phyloP scores from a whole-genome alignment of 2,113 vertebrate species.

The Caloenas nicobarica region DNA sequence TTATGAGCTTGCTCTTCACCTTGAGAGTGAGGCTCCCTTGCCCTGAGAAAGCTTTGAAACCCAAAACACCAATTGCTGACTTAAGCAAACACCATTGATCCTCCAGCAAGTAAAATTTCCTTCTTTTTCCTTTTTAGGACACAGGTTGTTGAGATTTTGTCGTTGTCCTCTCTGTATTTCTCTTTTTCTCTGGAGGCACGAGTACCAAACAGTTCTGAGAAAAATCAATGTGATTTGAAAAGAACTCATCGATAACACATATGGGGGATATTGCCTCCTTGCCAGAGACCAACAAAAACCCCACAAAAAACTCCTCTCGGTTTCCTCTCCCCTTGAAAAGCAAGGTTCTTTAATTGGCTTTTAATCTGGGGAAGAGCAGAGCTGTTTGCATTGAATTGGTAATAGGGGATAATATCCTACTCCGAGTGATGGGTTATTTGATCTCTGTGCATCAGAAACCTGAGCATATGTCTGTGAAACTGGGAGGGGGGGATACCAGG shows the following conservation, averaged over 20 bases:
- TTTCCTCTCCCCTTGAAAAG: constrained; percentile 55
- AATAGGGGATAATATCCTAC: constrained; percentile 66
- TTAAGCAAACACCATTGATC: constrained; percentile 41
- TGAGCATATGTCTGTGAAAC: constrained; percentile 16
- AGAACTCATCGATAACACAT: not conserved
- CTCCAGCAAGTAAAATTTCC: not conserved
- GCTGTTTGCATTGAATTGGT: constrained; percentile 66
- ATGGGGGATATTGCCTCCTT: not conserved
- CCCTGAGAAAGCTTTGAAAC: constrained; percentile 39
- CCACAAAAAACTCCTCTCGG: not conserved
- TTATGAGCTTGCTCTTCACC: constrained; percentile 61
- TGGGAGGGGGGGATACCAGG: not conserved
- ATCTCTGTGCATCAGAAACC: constrained; percentile 65
- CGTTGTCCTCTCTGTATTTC: not conserved
- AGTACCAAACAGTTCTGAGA: not conserved
- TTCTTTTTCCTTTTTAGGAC: not conserved
- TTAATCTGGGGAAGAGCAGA: constrained; percentile 62
- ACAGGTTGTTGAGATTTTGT: not conserved
- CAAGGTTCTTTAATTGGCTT: constrained; percentile 71
- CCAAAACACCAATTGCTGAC: constrained; percentile 45
- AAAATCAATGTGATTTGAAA: not conserved
- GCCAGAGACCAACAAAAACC: not conserved
- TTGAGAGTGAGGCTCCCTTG: constrained; percentile 32
- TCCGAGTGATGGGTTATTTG: constrained; percentile 74
- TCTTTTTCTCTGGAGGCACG: not conserved